These are phyloP conservation scores for Rhombomys opimus DNA, from an alignment of 2,113 vertebrate species.

Conservation along the genomic window DNA sequence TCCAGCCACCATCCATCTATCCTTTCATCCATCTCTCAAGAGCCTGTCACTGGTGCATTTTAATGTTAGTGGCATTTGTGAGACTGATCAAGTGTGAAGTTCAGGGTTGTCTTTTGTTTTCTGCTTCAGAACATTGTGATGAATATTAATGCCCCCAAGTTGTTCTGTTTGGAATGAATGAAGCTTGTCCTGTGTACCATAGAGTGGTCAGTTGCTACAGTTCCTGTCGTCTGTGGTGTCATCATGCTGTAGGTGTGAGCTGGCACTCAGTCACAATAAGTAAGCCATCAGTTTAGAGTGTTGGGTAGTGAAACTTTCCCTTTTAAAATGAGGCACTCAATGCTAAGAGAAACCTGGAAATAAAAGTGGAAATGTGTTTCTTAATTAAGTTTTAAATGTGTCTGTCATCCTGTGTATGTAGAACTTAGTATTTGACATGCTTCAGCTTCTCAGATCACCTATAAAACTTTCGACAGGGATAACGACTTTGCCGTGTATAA, in stretches of 20 bases:
- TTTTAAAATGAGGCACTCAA: background rate
- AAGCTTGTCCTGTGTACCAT: background rate
- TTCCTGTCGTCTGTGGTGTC: background rate
- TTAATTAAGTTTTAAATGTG: constrained; percentile 25
- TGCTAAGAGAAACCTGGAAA: constrained; percentile 29
- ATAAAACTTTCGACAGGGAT: background rate
- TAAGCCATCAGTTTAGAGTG: background rate
- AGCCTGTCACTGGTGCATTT: constrained; percentile 10
- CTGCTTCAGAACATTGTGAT: background rate
- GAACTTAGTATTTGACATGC: background rate
- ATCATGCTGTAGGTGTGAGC: background rate
- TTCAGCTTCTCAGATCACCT: background rate
- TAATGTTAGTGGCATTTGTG: constrained; percentile 44
- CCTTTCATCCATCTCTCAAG: background rate
- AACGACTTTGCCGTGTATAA: background rate
- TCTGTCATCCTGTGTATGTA: background rate
- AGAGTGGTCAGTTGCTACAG: background rate
- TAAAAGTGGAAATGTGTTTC: background rate
- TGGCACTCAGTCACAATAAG: background rate
- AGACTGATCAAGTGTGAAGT: background rate
- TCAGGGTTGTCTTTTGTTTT: background rate
- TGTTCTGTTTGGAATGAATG: background rate
- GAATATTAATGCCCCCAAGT: background rate
- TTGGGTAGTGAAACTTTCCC: background rate
- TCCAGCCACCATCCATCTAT: background rate